Evolutionary conservation across 1,140 invertebrate species (phyloP).

Genomic region (Gonioctena quinquepunctata): DNA sequence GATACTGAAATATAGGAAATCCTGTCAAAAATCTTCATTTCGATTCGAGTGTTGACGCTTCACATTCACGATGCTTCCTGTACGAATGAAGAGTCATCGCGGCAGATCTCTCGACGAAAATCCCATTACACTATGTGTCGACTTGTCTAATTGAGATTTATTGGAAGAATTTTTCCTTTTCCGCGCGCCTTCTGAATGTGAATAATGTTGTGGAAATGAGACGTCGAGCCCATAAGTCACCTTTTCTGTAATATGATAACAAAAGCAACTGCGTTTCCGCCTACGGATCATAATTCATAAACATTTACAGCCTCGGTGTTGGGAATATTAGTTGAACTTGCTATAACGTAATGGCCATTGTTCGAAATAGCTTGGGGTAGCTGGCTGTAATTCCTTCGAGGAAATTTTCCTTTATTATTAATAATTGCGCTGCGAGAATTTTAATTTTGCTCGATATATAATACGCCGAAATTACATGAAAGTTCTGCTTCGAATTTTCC

Average conservation of each 20-base stretch:
- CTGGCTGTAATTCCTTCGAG: too few relatives aligned
- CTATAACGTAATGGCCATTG: neutral
- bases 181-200: neutral
- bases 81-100: too few relatives aligned
- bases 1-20: too few relatives aligned
- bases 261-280: neutral
- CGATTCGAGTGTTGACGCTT: too few relatives aligned
- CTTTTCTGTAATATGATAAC: conserved; percentile 15
- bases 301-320: neutral
- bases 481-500: too few relatives aligned
- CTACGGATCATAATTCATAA: conserved; percentile 18
- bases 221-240: conserved; percentile 6
- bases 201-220: conserved; percentile 10
- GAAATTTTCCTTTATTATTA: too few relatives aligned
- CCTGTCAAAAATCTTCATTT: too few relatives aligned
- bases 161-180: neutral
- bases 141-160: neutral
- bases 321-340: neutral
- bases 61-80: too few relatives aligned
- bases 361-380: neutral
- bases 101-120: neutral
- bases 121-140: neutral
- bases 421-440: too few relatives aligned
- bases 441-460: too few relatives aligned
- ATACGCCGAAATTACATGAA: too few relatives aligned